A percentile compares a stretch with the other conserved stretches of the same genome.
These are phyloP conservation scores for Apodemia zela DNA, from an alignment of 2,888 invertebrate species.

Conservation along the genomic window DNA sequence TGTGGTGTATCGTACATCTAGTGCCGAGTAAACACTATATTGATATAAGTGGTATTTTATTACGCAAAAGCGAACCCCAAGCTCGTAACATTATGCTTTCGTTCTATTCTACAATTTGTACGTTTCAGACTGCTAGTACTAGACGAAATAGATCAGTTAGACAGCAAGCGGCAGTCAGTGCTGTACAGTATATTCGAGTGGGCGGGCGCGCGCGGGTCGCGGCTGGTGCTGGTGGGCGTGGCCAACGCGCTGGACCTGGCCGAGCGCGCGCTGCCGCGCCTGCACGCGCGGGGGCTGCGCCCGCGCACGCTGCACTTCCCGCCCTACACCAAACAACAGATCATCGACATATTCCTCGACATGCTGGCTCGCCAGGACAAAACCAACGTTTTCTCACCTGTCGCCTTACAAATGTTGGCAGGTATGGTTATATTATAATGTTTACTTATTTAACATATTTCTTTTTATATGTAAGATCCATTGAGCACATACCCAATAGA, in stretches of 20 bases:
- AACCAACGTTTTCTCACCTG: conserved; percentile 86
- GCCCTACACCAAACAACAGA: conserved; percentile 95
- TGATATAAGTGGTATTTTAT: too few relatives aligned
- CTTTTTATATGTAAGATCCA: too few relatives aligned
- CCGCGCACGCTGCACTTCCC: conserved; percentile 92
- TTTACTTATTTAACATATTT: too few relatives aligned
- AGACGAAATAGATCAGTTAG: conserved; percentile 97
- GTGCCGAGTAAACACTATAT: too few relatives aligned
- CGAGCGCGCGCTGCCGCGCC: conserved; percentile 91
- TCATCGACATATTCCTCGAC: conserved; percentile 90
- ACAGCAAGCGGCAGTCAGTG: conserved; percentile 90
- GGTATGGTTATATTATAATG: conserved; percentile 51
- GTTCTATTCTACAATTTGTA: neutral
- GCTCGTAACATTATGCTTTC: too few relatives aligned
- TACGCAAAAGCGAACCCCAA: too few relatives aligned
- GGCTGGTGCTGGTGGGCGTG: conserved; percentile 92
- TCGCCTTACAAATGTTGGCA: conserved; percentile 94
- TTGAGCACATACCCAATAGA: too few relatives aligned
- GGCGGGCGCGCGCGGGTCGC: conserved; percentile 86
- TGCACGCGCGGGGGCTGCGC: conserved; percentile 88
- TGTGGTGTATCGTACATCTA: too few relatives aligned
- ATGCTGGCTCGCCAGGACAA: conserved; percentile 87
- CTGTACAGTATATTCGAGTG: conserved; percentile 96
- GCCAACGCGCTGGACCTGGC: conserved; percentile 98
- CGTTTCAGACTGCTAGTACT: conserved; percentile 87